These are phyloP conservation scores for Eucera pruinosa DNA, from an alignment of 2,888 invertebrate species.

Conservation along the genomic window DNA sequence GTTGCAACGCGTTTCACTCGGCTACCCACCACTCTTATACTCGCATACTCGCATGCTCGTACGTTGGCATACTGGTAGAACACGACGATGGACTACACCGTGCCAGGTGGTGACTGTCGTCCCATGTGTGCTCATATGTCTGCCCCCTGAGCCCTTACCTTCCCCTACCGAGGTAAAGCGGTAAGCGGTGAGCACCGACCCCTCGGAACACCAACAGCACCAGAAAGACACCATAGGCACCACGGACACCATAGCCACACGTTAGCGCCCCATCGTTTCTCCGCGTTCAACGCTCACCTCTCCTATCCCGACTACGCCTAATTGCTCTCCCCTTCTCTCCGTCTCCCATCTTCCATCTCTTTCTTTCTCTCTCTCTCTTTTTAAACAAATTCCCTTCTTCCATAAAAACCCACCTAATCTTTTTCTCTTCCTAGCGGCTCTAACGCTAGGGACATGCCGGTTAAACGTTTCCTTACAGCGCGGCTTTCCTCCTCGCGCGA, in stretches of 20 bases:
- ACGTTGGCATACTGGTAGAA: too few relatives aligned
- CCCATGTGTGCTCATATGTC: slow-evolving; percentile 78
- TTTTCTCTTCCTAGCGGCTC: too few relatives aligned
- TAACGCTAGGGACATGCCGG: too few relatives aligned
- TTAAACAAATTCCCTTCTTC: too few relatives aligned
- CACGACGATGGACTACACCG: slow-evolving; percentile 72
- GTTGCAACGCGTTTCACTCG: slow-evolving; percentile 62
- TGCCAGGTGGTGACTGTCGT: slow-evolving; percentile 82
- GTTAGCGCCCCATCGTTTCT: slow-evolving; percentile 55
- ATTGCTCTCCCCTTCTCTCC: slow-evolving; percentile 23
- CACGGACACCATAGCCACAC: slow-evolving; percentile 44
- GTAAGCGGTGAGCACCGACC: slow-evolving; percentile 66
- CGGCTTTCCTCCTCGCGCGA: too few relatives aligned
- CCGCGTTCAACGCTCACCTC: slow-evolving; percentile 47
- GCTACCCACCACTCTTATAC: slow-evolving; percentile 40
- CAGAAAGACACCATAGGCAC: too few relatives aligned
- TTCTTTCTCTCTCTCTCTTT: too few relatives aligned
- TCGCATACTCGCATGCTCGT: slow-evolving; percentile 57
- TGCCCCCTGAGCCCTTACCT: slow-evolving; percentile 60
- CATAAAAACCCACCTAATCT: too few relatives aligned
- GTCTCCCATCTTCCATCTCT: background rate
- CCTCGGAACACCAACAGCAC: slow-evolving; percentile 53
- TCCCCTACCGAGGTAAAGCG: slow-evolving; percentile 62
- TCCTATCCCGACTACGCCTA: slow-evolving; percentile 29
- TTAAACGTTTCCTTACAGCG: too few relatives aligned